Evolutionary conservation across 2,113 vertebrate species (phyloP).

Genomic region (Cyprinodon brontotheroides): DNA sequence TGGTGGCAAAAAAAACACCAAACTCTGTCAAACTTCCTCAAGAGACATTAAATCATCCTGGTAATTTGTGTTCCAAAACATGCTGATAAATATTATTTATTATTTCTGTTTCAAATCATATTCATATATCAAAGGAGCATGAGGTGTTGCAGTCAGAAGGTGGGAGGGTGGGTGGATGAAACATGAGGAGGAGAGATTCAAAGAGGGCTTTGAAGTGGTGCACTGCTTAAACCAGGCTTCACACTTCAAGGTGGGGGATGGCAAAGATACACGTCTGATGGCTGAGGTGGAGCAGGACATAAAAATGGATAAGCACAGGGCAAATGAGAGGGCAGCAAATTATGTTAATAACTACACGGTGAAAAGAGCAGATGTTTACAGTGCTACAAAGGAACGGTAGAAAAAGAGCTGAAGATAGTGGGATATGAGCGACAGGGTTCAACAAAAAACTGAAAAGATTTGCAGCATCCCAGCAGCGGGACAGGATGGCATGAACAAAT

Average conservation of each 20-base stretch:
- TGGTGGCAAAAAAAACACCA: constrained; percentile 26
- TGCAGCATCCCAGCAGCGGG: constrained; percentile 1
- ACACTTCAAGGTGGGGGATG: constrained; percentile 35
- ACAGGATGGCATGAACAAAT: constrained; percentile 45
- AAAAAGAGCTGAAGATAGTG: not conserved
- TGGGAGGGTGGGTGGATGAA: constrained; percentile 4
- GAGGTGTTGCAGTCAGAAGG: constrained; percentile 44
- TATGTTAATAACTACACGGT: not conserved
- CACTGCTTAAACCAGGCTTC: constrained; percentile 29
- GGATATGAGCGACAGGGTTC: not conserved
- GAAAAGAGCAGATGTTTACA: not conserved
- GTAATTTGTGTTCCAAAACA: not conserved
- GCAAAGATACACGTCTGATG: constrained; percentile 32
- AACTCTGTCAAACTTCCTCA: not conserved
- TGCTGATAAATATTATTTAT: not conserved
- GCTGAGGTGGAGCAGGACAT: not conserved
- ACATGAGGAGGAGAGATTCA: constrained; percentile 59
- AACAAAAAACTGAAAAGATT: not conserved
- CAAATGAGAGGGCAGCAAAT: not conserved
- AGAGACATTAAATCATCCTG: not conserved
- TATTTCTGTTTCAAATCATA: not conserved
- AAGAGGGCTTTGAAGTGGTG: constrained; percentile 72
- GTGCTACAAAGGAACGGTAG: not conserved
- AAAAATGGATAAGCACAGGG: not conserved
- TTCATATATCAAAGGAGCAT: constrained; percentile 46